Base-by-base conservation (phyloP, 2,888 invertebrate genomes). In the Chrysotoxum bicinctum region DNA sequence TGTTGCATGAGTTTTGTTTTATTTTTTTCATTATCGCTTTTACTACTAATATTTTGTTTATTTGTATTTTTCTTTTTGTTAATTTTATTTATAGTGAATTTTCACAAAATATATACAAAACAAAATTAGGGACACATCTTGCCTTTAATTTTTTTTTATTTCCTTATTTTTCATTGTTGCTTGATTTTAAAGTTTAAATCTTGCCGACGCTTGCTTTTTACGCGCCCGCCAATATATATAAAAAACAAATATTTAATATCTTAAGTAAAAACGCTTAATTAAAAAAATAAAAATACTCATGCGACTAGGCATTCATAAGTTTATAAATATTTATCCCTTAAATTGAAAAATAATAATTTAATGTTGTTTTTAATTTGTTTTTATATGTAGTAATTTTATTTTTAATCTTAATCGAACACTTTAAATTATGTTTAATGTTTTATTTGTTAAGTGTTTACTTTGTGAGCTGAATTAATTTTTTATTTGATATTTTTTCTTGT, bases 1-100 rank as follows among this genome's bases (percentile, higher is more conserved):
- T 90, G 90, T 90, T 91, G 91, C 91, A 91, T 91, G 91, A 91
- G 91, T 91, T 91, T 91, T 91, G 91, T 89, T 91, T 91, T 91
- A 90, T 89, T 91, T 90, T 89, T 91, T 91, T 90, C 88, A 90
- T 88, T 90, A 89, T 88, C 87, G 90, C 90, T 91, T 91, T 89
- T 88, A 89, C 88, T 89, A 90, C 89, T 90, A 90, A 90, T 90
- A 79, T 74, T 74, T 87, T 88, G 32, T 70, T 43, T 80, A 21
- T 60, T 70, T 72, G 73, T 73, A 77, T 82, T 74, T 72, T 87
- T 87, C 75, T 58, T 87, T 86, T 10, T 50, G 60, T 83, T 87
- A 37, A 87, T 80, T 87, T 87, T 50, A 79, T 84, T 80, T 50
- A 73, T 68, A 60, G 82, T 45, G 43, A 66, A 87, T 75, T 66